Evolutionary conservation across 2,888 invertebrate genomes (phyloP), one percentile per base, ranked within the genome.

Genomic region (Dascillus cervinus): DNA sequence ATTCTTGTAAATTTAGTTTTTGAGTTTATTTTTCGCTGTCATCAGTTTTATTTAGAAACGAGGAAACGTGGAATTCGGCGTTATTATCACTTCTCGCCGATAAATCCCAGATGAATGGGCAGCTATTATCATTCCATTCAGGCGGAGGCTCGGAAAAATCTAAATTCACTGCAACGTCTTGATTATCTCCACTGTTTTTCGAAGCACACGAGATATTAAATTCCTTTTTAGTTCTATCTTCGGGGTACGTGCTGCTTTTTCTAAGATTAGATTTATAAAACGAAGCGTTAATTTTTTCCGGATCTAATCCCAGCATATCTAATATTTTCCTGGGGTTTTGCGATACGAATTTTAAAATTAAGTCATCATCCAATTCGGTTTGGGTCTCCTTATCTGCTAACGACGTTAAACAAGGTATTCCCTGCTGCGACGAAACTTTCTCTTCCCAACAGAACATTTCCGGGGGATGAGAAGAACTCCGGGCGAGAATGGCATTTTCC

Each of bases 401-500:
- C 17, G 52, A 44, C 25, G 59, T 44, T 37, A 60, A 46, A 5
- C 46, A 44, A 5, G 57, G 52, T 34, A 14, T 20, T 5, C 27
- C 28, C 3, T 21, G 11, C 8, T 10, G 13, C 41, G 39, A 11
- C 27, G 38, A 8, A 34, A 36, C 15, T 22, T 32, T 47, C 6
- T 71, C 72, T 50, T 82, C 82, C 73, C 85, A 82, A 49, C 79
- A 80, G 62, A 87, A 82, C 42, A 86, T 85, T 52, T 87, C 87
- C 1, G 87, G 85, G 0, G 87, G 87, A 65, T 88, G 87, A 2
- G 87, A 88, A 33, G 82, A 82, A 56, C 84, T 81, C 35, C 87
- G 72, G 1, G 83, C 83, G 29, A 88, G 69, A 39, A 75, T 65
- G 39, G 71, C 72, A 43, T 60, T 61, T 19, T 60, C 55, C 12